Base-by-base conservation (phyloP, 1,140 invertebrate species). In the Drosophila obscura region DNA sequence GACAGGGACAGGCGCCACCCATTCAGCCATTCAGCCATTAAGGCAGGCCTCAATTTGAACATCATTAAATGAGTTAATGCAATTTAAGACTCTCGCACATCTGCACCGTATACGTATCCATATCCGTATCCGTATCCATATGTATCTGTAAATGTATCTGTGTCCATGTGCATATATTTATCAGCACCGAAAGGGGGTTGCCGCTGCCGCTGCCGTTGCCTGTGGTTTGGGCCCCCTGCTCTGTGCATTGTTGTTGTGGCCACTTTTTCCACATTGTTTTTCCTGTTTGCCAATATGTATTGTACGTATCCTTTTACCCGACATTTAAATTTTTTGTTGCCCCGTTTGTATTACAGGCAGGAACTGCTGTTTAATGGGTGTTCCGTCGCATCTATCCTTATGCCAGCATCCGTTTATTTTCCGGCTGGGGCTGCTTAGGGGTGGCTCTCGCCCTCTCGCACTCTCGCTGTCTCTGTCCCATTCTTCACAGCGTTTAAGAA, bases 61-160 rank as follows among this genome's bases (percentile, higher is more conserved):
- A 73, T 84, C 80, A 84, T 84, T 84, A 84, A 84, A 80, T 84
- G 77, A 85, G 80, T 84, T 84, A 84, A 84, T 84, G 80, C 80
- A 79, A 84, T 84, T 84, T 77, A 84, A 85, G 83, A 73, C 80
- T 73, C 73, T 79, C 80, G 76, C 35, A 73, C 80, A 83, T 83
- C 80, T 84, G 80, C 73, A 76, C 26, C 26, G 6, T 28, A 7
- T 28, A 35, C 59, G 51, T 60, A 48, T 26, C 11, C 50, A 68
- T 72, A 56, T 51, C 43, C 15, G 13, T 39, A 58, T 65, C 44
- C 44, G 19, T 48, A 43, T 24, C 3, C 64, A 73, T 62, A 73
- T 59, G 48, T 45, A 35, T 55, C 31, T 55, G 67, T 19, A 19
- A 19, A 1, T 19, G 19, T 57, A 57, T 39, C 46, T 57, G 52